phyloP scores from a whole-genome alignment of 1,140 invertebrate genomes.

The Sminthurinus signatus region DNA sequence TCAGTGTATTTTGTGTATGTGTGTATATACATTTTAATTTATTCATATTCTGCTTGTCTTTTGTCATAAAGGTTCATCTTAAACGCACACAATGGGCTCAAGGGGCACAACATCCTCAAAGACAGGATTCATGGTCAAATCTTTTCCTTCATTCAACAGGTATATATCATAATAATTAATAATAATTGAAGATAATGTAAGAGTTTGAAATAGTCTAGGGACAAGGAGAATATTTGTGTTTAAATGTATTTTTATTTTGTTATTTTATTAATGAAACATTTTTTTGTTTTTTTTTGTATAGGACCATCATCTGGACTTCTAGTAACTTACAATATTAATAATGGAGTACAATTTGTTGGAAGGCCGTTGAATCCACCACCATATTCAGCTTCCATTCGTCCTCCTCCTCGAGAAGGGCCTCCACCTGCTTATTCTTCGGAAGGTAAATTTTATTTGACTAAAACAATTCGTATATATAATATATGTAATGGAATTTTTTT shows the following conservation, averaged over 20 bases:
- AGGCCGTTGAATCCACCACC: slow-evolving; percentile 51
- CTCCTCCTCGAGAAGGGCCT: slow-evolving; percentile 50
- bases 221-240: too few relatives aligned
- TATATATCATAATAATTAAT: neutral
- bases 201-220: too few relatives aligned
- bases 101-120: neutral
- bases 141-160: slow-evolving; percentile 29
- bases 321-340: slow-evolving; percentile 50
- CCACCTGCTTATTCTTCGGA: slow-evolving; percentile 53
- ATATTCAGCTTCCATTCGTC: slow-evolving; percentile 51
- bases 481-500: too few relatives aligned
- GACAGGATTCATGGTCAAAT: slow-evolving; percentile 32
- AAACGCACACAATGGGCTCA: slow-evolving; percentile 42
- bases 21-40: too few relatives aligned
- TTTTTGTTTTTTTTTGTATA: slow-evolving; percentile 15
- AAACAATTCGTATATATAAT: too few relatives aligned
- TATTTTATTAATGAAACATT: slow-evolving; percentile 22
- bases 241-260: too few relatives aligned
- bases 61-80: slow-evolving; percentile 47
- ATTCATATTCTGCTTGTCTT: too few relatives aligned
- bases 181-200: neutral
- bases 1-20: too few relatives aligned
- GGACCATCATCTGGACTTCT: slow-evolving; percentile 40
- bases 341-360: slow-evolving; percentile 48
- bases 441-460: too few relatives aligned